A percentile compares a stretch with the other conserved stretches of the same genome.
Evolutionary conservation across 2,797 vertebrate genomes (phyloP).

Genomic region (Sebastes oblongus): DNA sequence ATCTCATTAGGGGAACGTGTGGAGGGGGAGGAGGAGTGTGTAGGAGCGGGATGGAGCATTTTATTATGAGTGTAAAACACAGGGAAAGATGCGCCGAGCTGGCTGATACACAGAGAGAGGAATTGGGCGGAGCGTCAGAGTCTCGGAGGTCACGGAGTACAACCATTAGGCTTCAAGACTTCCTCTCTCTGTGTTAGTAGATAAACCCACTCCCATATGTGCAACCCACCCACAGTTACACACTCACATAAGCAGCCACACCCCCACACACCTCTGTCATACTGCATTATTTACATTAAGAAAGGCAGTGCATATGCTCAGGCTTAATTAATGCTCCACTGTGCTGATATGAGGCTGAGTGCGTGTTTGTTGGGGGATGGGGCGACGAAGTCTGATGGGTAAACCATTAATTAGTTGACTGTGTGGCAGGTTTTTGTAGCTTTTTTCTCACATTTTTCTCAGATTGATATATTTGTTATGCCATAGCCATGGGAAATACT

Average conservation of each 20-base stretch:
- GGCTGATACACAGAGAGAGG: not conserved
- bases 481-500: not conserved
- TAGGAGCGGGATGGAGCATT: conserved; percentile 65
- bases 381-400: not conserved
- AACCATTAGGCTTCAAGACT: not conserved
- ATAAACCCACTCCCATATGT: conserved; percentile 1
- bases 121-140: conserved; percentile 19
- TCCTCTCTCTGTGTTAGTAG: not conserved
- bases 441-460: not conserved
- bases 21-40: conserved; percentile 54
- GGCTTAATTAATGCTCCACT: conserved; percentile 43
- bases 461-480: not conserved
- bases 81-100: conserved; percentile 41
- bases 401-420: conserved; percentile 23
- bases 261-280: conserved; percentile 23
- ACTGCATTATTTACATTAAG: conserved; percentile 34
- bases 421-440: not conserved
- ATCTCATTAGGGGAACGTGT: conserved; percentile 83
- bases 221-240: conserved; percentile 3
- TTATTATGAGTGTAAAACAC: conserved; percentile 80
- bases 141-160: conserved; percentile 27
- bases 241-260: not conserved
- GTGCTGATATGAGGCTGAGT: not conserved
- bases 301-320: not conserved
- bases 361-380: conserved; percentile 23